Evolutionary conservation across 2,113 vertebrate species (phyloP), one percentile per base, ranked within the genome.

Genomic region (Cyprinodon brontotheroides): DNA sequence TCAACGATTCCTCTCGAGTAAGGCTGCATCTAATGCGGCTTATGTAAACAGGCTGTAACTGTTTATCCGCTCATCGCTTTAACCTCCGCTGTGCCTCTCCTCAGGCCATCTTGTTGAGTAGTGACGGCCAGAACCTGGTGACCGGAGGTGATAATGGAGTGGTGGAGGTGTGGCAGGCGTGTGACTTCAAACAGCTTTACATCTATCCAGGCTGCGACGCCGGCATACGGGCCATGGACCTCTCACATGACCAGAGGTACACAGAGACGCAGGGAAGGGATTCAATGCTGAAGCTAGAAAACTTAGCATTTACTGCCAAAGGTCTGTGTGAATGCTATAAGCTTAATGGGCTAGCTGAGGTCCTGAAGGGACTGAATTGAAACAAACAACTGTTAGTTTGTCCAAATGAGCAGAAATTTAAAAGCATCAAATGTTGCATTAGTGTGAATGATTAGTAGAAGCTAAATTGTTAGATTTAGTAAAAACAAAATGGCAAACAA

Each of bases 201-300:
- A 99, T 99, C 93, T 99, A 99, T 88, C 98, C 98, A 0, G 98
- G 98, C 77, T 99, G 98, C 85, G 98, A 99, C 82, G 98, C 98
- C 48, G 98, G 98, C 84, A 99, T 99, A 87, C 95, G 98, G 72
- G 98, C 98, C 48, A 99, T 99, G 97, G 98, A 99, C 92, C 92
- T 99, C 61, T 99, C 98, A 81, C 98, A 99, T 69, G 98, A 99
- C 94, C 98, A 99, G 96, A 98, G 98, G 98, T 98, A 85, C 95
- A 85, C 95, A 86, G 57, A 22, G 41, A 77, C 40, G 61, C 47
- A 66, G 61, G 40, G 72, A 43, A 13, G 37, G 9, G 64, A 68
- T 17, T 50, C 20, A 40, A 43, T 65, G 48, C 40, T 64, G 45
- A 48, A 41, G 20, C 15, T 57, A 57, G 4, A 57, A 57, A 17